Evolutionary conservation across 1,140 invertebrate species (phyloP), one percentile per base, ranked within the genome.

Genomic region (Rhizoglyphus robini): DNA sequence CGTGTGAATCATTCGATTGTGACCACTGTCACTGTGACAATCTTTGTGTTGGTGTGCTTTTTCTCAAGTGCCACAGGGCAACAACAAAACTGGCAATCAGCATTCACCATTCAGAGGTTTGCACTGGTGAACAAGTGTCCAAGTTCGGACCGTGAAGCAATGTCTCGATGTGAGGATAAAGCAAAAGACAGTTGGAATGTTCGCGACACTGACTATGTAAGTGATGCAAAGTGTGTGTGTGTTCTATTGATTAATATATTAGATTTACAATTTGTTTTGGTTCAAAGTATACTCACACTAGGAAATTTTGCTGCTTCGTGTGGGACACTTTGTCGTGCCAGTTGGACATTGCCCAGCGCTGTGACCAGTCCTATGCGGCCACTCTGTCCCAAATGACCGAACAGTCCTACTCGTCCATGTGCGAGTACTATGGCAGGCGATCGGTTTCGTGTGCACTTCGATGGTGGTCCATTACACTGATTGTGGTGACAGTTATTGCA

Each of bases 401-500:
- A 13, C 47, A 51, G 25, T 3, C 20, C 11, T 64, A 49, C 25
- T 11, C 11, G 13, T 15, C 41, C 5, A 18, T 54, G 8, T 64
- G 63, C 32, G 18, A 51, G 11, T 51, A 64, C 27, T 36, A 54
- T 38, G 8, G n/a, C 5, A 18, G 63, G 13, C 29, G 27, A 13
- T 48, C 41, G 18, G 51, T 48, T 2, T 18, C 29, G 20, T 64
- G 63, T 64, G 41, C 46, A 18, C 4, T 64, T 1, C 41, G 63
- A 30, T 64, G 63, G 63, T 64, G 63, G 63, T 51, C 41, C 4
- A 32, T 57, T 18, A 51, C 38, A 38, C n/a, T 64, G 20, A 51
- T 64, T 4, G 63, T 64, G 4, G 3, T 64, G 1, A 47, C 18
- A n/a, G 15, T 18, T 18, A 47, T 64, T 36, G 18, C 27, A 1